Evolutionary conservation across 2,797 vertebrate species (phyloP).

Genomic region (Aythya fuligula): DNA sequence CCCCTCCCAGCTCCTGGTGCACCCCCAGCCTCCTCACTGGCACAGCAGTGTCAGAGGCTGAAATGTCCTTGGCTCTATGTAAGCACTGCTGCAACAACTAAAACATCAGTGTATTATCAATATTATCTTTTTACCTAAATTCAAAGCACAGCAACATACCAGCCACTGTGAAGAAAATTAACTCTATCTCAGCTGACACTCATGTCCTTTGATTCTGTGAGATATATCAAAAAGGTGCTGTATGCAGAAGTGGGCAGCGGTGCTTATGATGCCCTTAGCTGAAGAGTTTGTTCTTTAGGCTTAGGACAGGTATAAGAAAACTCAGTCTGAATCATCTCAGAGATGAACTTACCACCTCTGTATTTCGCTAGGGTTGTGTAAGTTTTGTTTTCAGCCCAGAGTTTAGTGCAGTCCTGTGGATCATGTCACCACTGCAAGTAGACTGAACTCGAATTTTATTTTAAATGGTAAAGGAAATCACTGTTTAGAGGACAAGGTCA

Average conservation of each 20-base stretch:
- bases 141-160: no score
- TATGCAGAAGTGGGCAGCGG: neutral
- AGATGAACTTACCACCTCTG: neutral
- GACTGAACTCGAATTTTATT: neutral
- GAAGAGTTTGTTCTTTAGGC: neutral
- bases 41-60: no score
- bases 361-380: neutral
- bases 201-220: neutral
- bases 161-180: no score
- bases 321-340: neutral
- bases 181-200: no score
- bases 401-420: neutral
- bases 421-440: neutral
- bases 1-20: no score
- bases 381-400: neutral
- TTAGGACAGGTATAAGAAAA: neutral
- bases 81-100: no score
- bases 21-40: no score
- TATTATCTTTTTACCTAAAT: no score
- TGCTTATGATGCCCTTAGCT: neutral
- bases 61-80: no score
- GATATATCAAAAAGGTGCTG: neutral
- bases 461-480: neutral
- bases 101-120: no score
- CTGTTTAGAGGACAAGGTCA: neutral